Conservation (phyloP, 2,113 vertebrate species). For the Megaleporinus macrocephalus region DNA sequence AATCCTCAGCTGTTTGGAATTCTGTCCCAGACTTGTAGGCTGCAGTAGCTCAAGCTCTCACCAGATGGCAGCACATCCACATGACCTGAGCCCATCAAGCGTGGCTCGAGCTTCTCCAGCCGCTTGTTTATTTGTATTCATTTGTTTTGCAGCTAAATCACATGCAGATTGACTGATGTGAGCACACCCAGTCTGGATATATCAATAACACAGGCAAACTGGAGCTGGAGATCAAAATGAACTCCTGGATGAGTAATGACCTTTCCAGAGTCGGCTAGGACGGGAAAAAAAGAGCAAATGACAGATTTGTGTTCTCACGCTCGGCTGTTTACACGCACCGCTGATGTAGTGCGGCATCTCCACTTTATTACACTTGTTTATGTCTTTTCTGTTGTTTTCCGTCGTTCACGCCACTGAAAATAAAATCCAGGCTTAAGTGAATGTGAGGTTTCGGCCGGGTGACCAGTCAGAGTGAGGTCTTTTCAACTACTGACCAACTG, state of each 20-base stretch:
- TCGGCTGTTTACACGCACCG: neutral
- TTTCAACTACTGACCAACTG: no score
- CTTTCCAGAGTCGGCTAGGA: neutral
- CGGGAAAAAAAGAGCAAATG: neutral
- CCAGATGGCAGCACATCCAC: slow-evolving; percentile 37
- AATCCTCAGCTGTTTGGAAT: no score
- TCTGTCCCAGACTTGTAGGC: no score
- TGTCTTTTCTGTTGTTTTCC: neutral
- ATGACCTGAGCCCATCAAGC: neutral
- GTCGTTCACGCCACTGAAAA: no score
- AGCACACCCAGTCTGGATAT: neutral
- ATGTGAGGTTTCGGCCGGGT: no score
- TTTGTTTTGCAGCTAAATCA: neutral
- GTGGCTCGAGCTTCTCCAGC: neutral
- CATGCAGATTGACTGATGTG: neutral
- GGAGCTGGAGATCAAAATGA: neutral
- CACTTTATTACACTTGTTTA: neutral
- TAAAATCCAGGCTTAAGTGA: no score
- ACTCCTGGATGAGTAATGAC: neutral
- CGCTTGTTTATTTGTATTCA: neutral
- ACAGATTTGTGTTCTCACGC: neutral
- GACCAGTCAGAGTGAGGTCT: no score
- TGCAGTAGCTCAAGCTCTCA: neutral
- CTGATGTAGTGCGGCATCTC: neutral
- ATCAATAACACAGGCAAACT: neutral